These are phyloP conservation scores for Anguilla japonica DNA, from an alignment of 2,113 vertebrate genomes.

Conservation along the genomic window DNA sequence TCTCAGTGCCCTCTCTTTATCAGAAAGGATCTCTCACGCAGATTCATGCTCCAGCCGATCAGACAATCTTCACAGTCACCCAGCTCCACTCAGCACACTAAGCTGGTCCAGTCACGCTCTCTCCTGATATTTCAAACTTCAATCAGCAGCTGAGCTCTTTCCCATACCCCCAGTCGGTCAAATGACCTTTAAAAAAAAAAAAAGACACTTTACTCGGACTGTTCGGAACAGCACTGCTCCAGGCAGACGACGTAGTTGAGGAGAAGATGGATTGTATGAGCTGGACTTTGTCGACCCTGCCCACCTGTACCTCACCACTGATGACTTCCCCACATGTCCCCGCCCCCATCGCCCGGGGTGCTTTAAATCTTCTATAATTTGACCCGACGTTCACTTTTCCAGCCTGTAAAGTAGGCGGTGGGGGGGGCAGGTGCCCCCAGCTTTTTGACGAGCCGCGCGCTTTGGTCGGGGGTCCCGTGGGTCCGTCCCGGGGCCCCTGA, in stretches of 20 bases:
- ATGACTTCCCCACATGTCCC: background rate
- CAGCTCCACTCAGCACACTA: background rate
- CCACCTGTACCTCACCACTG: background rate
- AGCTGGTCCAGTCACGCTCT: background rate
- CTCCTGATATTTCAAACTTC: background rate
- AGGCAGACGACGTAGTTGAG: background rate
- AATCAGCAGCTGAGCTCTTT: background rate
- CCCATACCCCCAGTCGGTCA: background rate
- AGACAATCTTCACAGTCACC: background rate
- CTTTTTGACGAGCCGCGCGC: background rate
- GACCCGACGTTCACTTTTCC: background rate
- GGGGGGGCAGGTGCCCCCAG: background rate
- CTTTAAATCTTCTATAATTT: background rate
- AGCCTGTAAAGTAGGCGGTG: background rate
- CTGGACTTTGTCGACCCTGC: background rate
- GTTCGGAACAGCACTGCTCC: background rate
- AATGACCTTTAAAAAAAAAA: background rate
- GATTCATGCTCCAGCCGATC: background rate
- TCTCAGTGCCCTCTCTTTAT: background rate
- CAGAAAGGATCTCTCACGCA: background rate
- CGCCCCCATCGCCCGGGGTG: background rate
- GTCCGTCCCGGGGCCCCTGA: background rate
- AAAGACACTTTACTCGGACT: background rate
- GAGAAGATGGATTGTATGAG: background rate
- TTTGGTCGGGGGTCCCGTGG: background rate